These are phyloP conservation scores for Zosterops hypoxanthus DNA, from an alignment of 2,113 vertebrate species.

Conservation along the genomic window DNA sequence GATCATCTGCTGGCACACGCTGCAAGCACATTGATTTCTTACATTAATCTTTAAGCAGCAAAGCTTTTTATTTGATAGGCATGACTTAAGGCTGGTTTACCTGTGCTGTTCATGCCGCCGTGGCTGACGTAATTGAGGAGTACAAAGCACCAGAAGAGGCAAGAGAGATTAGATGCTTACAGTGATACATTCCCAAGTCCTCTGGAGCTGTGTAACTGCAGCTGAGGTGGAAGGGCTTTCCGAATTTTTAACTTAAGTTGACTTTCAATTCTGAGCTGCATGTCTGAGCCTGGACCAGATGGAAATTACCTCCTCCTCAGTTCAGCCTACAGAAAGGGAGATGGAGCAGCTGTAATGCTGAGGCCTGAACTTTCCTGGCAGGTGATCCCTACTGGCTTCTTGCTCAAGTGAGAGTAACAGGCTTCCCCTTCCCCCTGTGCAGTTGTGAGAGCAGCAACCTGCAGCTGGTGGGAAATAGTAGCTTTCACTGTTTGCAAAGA, in stretches of 20 bases:
- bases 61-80: neutral
- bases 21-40: constrained; percentile 19
- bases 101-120: neutral
- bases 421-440: neutral
- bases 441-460: neutral
- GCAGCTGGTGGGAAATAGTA: neutral
- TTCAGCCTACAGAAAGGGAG: neutral
- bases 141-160: neutral
- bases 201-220: neutral
- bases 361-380: neutral
- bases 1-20: constrained; percentile 17
- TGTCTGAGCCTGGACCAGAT: neutral
- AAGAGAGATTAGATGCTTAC: neutral
- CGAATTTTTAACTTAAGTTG: neutral
- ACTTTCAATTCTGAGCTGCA: neutral
- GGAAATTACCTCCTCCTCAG: neutral
- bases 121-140: neutral
- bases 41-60: constrained; percentile 36
- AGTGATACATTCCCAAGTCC: neutral
- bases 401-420: neutral
- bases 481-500: neutral
- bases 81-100: constrained; percentile 13
- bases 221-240: neutral
- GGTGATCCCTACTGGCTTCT: neutral
- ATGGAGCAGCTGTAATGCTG: neutral